Evolutionary conservation across 1,140 invertebrate species (phyloP), one percentile per base, ranked within the genome.

Genomic region (Magallana ariakensis): DNA sequence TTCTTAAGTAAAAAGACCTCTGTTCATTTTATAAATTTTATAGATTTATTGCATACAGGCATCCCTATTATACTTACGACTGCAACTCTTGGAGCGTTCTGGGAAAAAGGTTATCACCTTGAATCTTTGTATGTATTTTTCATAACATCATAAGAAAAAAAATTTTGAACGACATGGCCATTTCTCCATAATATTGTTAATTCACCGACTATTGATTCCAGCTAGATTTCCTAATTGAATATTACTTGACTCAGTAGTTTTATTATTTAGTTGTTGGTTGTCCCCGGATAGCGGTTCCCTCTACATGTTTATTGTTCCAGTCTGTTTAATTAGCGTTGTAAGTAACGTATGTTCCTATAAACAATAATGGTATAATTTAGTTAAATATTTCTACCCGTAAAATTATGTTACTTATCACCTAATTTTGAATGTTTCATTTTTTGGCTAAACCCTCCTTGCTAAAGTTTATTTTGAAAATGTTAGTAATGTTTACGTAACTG

Each of bases 251-350:
- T n/a, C 6, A n/a, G 0, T n/a, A 16, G 11, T n/a, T 62, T 55
- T 46, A 60, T 70, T 46, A 46, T 46, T 2, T 46, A 92, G 91
- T 84, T 92, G 91, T 60, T 92, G 91, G 91, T 66, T 92, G 86
- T 87, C 88, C 4, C 19, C 87, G 16, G 16, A 86, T 13, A 70
- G 84, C 80, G 89, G 89, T 9, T 60, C 90, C 1, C 75, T 92
- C 9, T 92, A 87, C 87, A 87, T 90, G 7, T 91, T 92, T 88
- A 87, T 90, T 19, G 91, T 88, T 13, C 91, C 91, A 46, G 90
- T 84, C 4, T 62, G 90, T 10, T 16, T 87, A 7, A 83, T 91
- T 33, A 85, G 90, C 22, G 60, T 91, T 75, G 91, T 92, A 85
- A 83, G 83, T 89, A 46, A 75, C 7, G 3, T n/a, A 46, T 46